A percentile compares a stretch with the other conserved stretches of the same genome.
phyloP scores from a whole-genome alignment of 2,113 vertebrate genomes.

The Crotalus viridis region DNA sequence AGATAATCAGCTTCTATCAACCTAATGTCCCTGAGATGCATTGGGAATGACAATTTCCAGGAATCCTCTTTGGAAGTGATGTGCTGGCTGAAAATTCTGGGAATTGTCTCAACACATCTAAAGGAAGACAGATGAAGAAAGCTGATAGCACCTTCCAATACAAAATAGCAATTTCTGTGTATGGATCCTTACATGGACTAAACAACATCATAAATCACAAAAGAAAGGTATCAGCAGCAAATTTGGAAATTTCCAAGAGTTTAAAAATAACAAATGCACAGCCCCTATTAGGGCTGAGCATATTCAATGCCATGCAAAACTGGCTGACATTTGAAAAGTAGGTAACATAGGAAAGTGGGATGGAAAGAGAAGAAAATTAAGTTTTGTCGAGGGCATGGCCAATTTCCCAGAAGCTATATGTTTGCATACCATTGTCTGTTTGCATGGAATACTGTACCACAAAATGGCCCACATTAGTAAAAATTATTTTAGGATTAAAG shows the following conservation, averaged over 20 bases:
- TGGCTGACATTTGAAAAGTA: not conserved
- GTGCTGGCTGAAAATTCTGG: not conserved
- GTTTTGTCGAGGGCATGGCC: not conserved
- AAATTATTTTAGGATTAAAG: not conserved
- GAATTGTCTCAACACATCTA: not conserved
- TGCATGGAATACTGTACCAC: not conserved
- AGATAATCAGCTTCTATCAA: not conserved
- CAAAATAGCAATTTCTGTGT: not conserved
- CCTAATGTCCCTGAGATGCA: not conserved
- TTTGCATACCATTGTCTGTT: not conserved
- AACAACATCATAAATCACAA: not conserved
- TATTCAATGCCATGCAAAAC: not conserved
- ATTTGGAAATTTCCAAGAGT: not conserved
- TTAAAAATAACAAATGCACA: not conserved
- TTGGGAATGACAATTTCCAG: not conserved
- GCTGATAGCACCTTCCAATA: not conserved
- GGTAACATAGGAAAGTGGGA: not conserved
- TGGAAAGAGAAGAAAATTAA: not conserved
- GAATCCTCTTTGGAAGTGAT: not conserved
- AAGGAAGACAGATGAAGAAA: not conserved
- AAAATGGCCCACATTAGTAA: not conserved
- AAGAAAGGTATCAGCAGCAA: not conserved
- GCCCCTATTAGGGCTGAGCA: not conserved
- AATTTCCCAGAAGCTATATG: not conserved
- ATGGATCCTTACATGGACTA: not conserved